Evolutionary conservation across 2,888 invertebrate species (phyloP).

Genomic region (Trachelus tabidus): DNA sequence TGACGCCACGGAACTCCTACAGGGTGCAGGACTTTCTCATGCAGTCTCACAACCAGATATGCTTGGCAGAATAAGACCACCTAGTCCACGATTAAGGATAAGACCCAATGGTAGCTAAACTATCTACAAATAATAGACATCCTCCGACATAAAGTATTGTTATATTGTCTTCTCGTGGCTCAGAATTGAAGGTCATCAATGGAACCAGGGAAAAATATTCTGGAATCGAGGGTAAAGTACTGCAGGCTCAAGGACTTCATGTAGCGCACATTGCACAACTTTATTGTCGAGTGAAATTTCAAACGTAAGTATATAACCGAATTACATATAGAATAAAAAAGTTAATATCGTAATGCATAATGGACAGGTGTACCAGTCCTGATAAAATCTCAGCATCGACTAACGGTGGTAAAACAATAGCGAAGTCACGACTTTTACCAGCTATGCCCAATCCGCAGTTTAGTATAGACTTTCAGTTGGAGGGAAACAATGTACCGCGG

Average conservation of each 20-base stretch:
- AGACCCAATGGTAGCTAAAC: constrained; percentile 50
- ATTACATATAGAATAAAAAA: not conserved
- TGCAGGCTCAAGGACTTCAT: constrained; percentile 63
- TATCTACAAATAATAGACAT: not conserved
- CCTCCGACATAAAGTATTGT: not conserved
- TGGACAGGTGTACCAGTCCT: constrained; percentile 50
- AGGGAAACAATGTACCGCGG: constrained; percentile 62
- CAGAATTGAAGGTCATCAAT: constrained; percentile 55
- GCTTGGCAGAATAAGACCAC: constrained; percentile 47
- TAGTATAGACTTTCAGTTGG: constrained; percentile 66
- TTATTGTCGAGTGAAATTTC: constrained; percentile 60
- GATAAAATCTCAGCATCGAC: constrained; percentile 48
- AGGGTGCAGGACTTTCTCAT: constrained; percentile 58
- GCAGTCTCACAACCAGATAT: constrained; percentile 67
- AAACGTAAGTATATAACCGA: constrained; percentile 44
- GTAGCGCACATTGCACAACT: constrained; percentile 63
- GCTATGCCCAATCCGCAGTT: constrained; percentile 65
- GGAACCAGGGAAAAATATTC: constrained; percentile 58
- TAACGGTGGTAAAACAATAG: constrained; percentile 62
- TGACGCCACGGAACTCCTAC: constrained; percentile 64
- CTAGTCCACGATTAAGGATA: constrained; percentile 52
- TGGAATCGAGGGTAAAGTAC: constrained; percentile 61
- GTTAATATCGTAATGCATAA: not conserved
- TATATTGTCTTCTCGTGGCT: not conserved
- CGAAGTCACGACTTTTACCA: constrained; percentile 65